Evolutionary conservation across 2,888 invertebrate genomes (phyloP), one percentile per base, ranked within the genome.

Genomic region (Herminia tarsipennalis): DNA sequence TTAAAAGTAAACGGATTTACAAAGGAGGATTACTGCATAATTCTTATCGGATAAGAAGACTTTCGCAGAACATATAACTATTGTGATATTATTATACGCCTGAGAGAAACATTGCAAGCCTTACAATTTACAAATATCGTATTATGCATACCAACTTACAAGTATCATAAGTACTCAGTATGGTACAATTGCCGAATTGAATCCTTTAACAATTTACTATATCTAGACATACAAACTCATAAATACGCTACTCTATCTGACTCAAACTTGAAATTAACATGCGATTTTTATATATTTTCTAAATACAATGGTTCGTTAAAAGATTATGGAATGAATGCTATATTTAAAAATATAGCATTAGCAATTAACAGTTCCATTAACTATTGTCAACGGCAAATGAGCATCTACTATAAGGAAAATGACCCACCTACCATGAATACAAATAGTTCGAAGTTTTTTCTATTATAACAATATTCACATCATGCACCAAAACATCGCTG

Each of bases 51-150:
- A 10, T 18, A 32, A 10, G 10, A 32, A 20, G 32, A 32, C 12
- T 32, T 32, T 9, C 2, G 5, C 1, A 18, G 10, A 10, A 32
- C 32, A 2, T 1, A 32, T 20, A 10, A 20, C 18, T 32, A 32
- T 10, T 5, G 9, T 5, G 10, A 32, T 1, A 9, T 32, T 2
- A 12, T 20, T 4, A 5, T 32, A 20, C 2, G 10, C 5, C 9
- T 32, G 2, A 25, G 36, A 9, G 6, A 16, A n/a, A 5, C n/a
- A 9, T 10, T 36, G 17, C 3, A 17, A 25, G 10, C 4, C 9
- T 6, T 36, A 6, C 16, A 36, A 16, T 10, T 17, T 25, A 36
- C 36, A 27, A 36, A 36, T 5, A 5, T 36, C 2, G 17, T 36
- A 17, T 9, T 36, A 10, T 36, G 36, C 10, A 6, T 27, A 17